Percentiles rank a stretch among this genome's conserved stretches.
Conservation (phyloP, 2,888 invertebrate genomes). For the Drosophila formosana region DNA sequence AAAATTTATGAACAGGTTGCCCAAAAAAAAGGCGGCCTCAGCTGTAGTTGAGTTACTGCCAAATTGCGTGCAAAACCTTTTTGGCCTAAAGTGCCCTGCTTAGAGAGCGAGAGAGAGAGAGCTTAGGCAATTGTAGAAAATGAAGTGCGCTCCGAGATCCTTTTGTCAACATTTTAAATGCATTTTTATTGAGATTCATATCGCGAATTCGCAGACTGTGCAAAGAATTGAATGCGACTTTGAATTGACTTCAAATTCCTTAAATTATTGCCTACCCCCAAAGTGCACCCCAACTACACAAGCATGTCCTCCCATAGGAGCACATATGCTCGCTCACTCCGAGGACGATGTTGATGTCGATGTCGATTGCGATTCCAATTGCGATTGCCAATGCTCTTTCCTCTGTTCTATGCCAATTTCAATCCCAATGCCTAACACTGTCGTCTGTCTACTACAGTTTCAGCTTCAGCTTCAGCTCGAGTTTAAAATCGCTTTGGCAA, state of each 20-base stretch:
- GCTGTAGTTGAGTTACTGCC: constrained; percentile 71
- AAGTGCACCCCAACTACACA: constrained; percentile 11
- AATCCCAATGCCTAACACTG: constrained; percentile 28
- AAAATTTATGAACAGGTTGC: constrained; percentile 53
- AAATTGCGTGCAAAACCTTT: constrained; percentile 69
- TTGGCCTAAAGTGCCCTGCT: constrained; percentile 16
- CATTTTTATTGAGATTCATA: constrained; percentile 84
- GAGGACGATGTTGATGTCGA: not conserved
- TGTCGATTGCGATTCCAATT: constrained; percentile 7
- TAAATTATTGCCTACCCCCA: constrained; percentile 78
- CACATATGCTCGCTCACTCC: constrained; percentile 46
- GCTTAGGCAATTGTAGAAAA: constrained; percentile 38
- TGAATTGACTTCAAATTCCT: constrained; percentile 83
- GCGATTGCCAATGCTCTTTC: not conserved
- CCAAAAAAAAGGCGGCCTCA: constrained; percentile 45
- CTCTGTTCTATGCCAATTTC: constrained; percentile 15
- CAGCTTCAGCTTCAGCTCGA: constrained; percentile 9
- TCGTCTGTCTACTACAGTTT: constrained; percentile 27
- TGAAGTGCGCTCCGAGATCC: constrained; percentile 59
- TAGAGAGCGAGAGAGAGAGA: constrained; percentile 17
- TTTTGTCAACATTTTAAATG: constrained; percentile 84
- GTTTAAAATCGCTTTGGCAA: constrained; percentile 80
- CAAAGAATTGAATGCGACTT: constrained; percentile 69
- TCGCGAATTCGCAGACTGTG: constrained; percentile 65
- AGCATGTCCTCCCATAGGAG: constrained; percentile 15